Conservation (phyloP, 1,140 invertebrate genomes). For the Drosophila nasuta region DNA sequence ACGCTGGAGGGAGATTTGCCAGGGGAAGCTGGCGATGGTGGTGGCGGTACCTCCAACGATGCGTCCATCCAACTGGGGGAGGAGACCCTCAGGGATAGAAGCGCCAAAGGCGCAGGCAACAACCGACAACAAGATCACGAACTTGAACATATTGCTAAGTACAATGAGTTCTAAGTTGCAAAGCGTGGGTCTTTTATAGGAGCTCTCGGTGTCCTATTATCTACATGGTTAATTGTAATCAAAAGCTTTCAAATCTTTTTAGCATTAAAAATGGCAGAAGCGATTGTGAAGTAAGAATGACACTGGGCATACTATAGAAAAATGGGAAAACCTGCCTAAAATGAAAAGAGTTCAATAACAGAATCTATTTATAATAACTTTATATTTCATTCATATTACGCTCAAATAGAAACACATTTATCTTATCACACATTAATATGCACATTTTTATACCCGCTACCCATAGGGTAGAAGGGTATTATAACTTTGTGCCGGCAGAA, state of each 20-base stretch:
- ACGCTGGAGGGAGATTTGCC: no score
- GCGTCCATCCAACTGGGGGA: no score
- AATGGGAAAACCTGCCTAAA: background rate
- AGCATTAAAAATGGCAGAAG: background rate
- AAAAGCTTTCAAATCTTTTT: constrained; percentile 8
- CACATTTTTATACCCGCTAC: no score
- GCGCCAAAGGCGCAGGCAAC: constrained; percentile 61
- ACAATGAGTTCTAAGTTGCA: background rate
- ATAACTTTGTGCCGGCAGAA: no score
- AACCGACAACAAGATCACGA: constrained; percentile 68
- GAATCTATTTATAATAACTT: background rate
- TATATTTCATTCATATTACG: no score
- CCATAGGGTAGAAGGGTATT: no score
- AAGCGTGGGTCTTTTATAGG: background rate
- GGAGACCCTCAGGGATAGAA: constrained; percentile 57
- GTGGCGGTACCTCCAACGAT: no score
- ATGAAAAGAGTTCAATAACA: background rate
- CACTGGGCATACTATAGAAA: background rate
- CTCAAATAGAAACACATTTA: no score
- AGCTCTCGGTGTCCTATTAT: background rate
- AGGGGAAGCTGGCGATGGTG: no score
- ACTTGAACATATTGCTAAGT: constrained; percentile 63
- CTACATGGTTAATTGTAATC: background rate
- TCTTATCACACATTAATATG: no score
- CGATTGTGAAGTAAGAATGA: background rate